Conservation (phyloP, 2,888 invertebrate species). For the Noctuana brunneofusca region DNA sequence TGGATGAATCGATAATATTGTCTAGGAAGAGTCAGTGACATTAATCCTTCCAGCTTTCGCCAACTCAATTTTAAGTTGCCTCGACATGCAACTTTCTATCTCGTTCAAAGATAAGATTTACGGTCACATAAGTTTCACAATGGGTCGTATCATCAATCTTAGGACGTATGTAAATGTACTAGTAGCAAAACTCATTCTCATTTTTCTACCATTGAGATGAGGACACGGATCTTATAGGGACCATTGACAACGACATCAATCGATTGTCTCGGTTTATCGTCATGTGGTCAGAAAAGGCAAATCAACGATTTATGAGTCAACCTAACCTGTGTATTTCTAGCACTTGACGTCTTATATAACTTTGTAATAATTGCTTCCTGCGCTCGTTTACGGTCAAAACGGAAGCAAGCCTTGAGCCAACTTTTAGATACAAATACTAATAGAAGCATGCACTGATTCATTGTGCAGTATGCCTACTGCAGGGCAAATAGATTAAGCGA, state of each 20-base stretch:
- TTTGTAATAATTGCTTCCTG: constrained; percentile 52
- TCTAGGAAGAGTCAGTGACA: constrained; percentile 31
- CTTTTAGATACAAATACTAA: constrained; percentile 48
- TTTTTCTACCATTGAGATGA: neutral
- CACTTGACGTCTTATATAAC: constrained; percentile 38
- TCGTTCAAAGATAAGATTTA: constrained; percentile 13
- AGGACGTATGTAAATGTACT: neutral
- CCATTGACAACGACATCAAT: constrained; percentile 18
- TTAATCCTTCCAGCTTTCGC: constrained; percentile 26
- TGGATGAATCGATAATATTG: constrained; percentile 42
- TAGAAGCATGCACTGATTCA: neutral
- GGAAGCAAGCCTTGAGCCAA: constrained; percentile 50
- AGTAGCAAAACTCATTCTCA: neutral
- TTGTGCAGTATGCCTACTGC: neutral
- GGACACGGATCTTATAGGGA: neutral
- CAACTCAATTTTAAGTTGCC: neutral
- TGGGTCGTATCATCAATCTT: neutral
- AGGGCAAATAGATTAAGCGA: neutral
- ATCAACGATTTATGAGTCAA: constrained; percentile 16
- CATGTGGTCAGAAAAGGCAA: no score
- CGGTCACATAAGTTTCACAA: neutral
- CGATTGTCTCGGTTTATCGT: no score
- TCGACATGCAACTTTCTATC: constrained; percentile 22
- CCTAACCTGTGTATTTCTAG: constrained; percentile 1
- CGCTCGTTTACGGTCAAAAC: constrained; percentile 59